Conservation (phyloP, 2,888 invertebrate genomes). For the Timema cristinae region DNA sequence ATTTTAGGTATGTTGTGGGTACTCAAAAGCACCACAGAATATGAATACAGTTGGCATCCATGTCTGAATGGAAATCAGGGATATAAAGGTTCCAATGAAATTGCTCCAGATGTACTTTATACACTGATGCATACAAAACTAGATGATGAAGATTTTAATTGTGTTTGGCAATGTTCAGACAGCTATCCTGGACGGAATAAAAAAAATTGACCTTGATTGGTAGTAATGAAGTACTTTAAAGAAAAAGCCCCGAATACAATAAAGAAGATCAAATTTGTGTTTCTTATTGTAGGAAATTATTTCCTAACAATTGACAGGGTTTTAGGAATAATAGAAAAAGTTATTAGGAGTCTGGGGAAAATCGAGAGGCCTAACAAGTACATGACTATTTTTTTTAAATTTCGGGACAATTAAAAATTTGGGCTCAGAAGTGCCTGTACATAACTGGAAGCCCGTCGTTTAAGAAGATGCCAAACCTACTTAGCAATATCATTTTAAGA, state of each 20-base stretch:
- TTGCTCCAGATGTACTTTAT: conserved; percentile 11
- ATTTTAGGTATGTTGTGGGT: conserved; percentile 40
- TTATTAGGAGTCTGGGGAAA: conserved; percentile 3
- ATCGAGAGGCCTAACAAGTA: conserved; percentile 5
- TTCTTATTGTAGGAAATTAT: conserved; percentile 10
- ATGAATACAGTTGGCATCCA: conserved; percentile 36
- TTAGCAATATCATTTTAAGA: conserved; percentile 9
- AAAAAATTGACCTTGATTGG: background rate
- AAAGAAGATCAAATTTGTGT: conserved; percentile 1
- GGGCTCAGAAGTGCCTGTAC: background rate
- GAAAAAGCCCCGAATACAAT: background rate
- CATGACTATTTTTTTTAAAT: conserved; percentile 4
- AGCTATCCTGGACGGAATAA: conserved; percentile 8
- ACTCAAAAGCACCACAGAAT: too few species aligned
- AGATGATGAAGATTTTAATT: background rate
- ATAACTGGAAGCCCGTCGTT: conserved; percentile 15
- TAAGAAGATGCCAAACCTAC: background rate
- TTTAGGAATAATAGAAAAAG: conserved; percentile 9
- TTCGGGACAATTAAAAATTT: background rate
- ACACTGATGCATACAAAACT: background rate
- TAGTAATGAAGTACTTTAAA: background rate
- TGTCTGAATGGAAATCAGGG: conserved; percentile 38
- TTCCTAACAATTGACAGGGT: conserved; percentile 14
- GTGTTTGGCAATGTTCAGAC: conserved; percentile 1
- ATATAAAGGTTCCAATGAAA: conserved; percentile 39